Percentiles rank a stretch among this genome's conserved stretches.
These are phyloP conservation scores for Drosophila formosana DNA, from an alignment of 2,888 invertebrate genomes.

Conservation along the genomic window DNA sequence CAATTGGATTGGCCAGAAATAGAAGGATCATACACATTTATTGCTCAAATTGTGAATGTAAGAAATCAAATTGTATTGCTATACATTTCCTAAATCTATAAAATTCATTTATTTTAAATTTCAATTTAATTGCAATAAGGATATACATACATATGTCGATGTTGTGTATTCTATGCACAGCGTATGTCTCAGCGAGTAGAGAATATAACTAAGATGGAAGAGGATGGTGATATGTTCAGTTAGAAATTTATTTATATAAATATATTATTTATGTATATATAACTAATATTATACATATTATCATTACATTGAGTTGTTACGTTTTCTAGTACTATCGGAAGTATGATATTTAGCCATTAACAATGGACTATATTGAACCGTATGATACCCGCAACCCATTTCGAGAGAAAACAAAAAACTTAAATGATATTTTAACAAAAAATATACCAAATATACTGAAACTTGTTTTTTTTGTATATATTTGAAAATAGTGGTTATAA, in stretches of 20 bases:
- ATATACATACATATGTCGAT: slow-evolving; percentile 96
- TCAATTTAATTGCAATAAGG: slow-evolving; percentile 86
- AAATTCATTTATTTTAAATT: not conserved
- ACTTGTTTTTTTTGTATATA: too few relatives aligned
- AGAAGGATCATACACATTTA: slow-evolving; percentile 95
- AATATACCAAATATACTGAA: too few relatives aligned
- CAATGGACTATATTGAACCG: slow-evolving; percentile 98
- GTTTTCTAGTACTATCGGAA: slow-evolving; percentile 87
- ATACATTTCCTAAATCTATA: not conserved
- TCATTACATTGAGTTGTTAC: not conserved
- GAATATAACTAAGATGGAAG: slow-evolving; percentile 85
- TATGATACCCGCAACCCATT: too few relatives aligned
- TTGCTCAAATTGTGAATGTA: slow-evolving; percentile 95
- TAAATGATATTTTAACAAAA: too few relatives aligned
- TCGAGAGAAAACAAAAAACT: too few relatives aligned
- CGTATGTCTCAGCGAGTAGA: slow-evolving; percentile 91
- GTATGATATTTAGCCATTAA: slow-evolving; percentile 98
- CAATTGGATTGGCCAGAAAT: slow-evolving; percentile 97
- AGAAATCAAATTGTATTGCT: slow-evolving; percentile 21
- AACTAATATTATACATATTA: too few relatives aligned
- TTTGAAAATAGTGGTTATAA: too few relatives aligned
- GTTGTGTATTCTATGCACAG: slow-evolving; percentile 96
- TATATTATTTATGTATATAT: not conserved
- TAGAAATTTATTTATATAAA: slow-evolving; percentile 69
- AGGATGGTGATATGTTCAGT: slow-evolving; percentile 89